Percentiles rank a stretch among this genome's conserved stretches.
phyloP scores from a whole-genome alignment of 2,113 vertebrate species.

The Toxotes chatareus region DNA sequence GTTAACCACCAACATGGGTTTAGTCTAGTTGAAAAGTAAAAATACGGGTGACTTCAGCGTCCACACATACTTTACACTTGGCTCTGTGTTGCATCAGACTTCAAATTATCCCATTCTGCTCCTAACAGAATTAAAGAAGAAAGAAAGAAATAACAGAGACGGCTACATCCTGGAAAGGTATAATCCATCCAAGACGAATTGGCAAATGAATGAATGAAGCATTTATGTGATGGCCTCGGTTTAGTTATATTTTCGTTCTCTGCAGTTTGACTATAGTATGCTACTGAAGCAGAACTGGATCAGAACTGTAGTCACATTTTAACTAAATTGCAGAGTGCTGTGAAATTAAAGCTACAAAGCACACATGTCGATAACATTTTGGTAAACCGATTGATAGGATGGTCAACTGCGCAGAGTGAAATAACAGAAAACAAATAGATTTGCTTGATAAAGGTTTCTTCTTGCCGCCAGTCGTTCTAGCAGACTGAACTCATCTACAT shows the following conservation, averaged over 20 bases:
- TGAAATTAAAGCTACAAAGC: constrained; percentile 45
- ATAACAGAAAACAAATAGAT: constrained; percentile 69
- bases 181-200: constrained; percentile 54
- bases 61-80: constrained; percentile 29
- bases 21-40: constrained; percentile 44
- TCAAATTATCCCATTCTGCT: constrained; percentile 41
- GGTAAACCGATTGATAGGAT: constrained; percentile 54
- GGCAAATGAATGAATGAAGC: constrained; percentile 24
- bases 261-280: constrained; percentile 1
- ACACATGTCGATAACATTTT: constrained; percentile 59
- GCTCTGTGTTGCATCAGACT: constrained; percentile 50
- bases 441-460: constrained; percentile 77
- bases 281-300: constrained; percentile 26
- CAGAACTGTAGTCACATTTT: constrained; percentile 39
- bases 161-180: constrained; percentile 29
- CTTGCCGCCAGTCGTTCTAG: constrained; percentile 64
- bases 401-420: constrained; percentile 28
- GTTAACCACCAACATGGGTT: constrained; percentile 49
- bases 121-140: constrained; percentile 16
- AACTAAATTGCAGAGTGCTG: constrained; percentile 23
- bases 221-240: not conserved
- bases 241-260: constrained; percentile 21
- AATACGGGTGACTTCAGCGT: constrained; percentile 43
- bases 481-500: constrained; percentile 78
- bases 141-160: constrained; percentile 20